A percentile compares a stretch with the other conserved stretches of the same genome.
Conservation (phyloP, 2,113 vertebrate species). For the Pygoscelis antarcticus region DNA sequence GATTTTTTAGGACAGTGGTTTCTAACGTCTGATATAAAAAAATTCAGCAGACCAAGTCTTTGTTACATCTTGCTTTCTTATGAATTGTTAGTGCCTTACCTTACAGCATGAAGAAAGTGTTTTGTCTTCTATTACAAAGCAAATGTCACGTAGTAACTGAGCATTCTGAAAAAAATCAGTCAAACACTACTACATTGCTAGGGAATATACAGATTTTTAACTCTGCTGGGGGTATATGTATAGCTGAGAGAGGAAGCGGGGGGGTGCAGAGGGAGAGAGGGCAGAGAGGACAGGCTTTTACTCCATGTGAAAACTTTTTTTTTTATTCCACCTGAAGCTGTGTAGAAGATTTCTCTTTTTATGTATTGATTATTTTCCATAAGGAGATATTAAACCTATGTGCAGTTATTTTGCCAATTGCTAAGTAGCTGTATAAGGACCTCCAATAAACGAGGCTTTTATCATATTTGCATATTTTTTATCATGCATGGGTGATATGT, state of each 20-base stretch:
- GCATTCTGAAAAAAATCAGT: slow-evolving; percentile 51
- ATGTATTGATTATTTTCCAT: background rate
- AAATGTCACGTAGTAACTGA: slow-evolving; percentile 38
- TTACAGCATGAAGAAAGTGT: slow-evolving; percentile 42
- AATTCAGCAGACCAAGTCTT: slow-evolving; percentile 40
- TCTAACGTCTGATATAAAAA: slow-evolving; percentile 56
- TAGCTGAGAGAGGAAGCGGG: background rate
- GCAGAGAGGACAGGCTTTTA: background rate
- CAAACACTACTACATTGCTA: background rate
- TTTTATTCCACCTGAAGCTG: background rate
- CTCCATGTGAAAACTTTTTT: background rate
- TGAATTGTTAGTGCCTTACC: slow-evolving; percentile 30
- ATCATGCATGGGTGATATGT: fast-evolving
- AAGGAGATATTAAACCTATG: background rate
- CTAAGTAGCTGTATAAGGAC: background rate
- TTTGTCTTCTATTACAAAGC: slow-evolving; percentile 54
- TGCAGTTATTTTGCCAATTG: background rate
- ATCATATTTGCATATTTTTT: background rate
- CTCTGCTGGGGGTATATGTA: background rate
- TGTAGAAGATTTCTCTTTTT: background rate
- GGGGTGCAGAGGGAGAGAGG: background rate
- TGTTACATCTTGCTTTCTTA: slow-evolving; percentile 39
- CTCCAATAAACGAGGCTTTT: background rate
- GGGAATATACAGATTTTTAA: background rate
- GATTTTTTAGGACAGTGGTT: slow-evolving; percentile 50